These are phyloP conservation scores for Plemyria rubiginata DNA, from an alignment of 2,888 invertebrate species.

Conservation along the genomic window DNA sequence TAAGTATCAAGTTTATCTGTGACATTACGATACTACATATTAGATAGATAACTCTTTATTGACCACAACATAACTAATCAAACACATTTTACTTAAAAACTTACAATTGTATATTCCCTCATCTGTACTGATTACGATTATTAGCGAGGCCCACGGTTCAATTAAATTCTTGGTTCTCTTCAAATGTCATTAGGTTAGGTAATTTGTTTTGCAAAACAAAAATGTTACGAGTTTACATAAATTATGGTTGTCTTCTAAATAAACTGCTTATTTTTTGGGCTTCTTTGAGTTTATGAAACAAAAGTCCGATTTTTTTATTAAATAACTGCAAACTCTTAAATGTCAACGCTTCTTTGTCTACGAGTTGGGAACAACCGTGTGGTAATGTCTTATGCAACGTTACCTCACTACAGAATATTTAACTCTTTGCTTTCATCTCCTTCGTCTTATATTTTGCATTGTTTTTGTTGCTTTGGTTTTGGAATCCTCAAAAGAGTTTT, in stretches of 20 bases:
- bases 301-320: conserved; percentile 11
- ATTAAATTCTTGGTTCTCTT: not conserved
- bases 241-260: not conserved
- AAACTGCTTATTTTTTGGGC: conserved; percentile 10
- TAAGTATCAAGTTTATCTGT: no score
- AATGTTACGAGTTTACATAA: conserved; percentile 1
- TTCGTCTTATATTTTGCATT: conserved; percentile 11
- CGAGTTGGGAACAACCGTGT: conserved; percentile 5
- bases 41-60: no score
- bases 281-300: conserved; percentile 16
- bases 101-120: no score
- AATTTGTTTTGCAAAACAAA: not conserved
- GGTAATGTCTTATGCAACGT: conserved; percentile 18
- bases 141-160: no score
- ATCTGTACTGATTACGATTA: no score
- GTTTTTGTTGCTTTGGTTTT: conserved; percentile 14
- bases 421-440: not conserved
- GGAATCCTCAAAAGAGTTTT: not conserved
- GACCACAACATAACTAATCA: no score
- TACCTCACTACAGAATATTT: conserved; percentile 4
- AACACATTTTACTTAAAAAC: no score
- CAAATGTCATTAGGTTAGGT: no score
- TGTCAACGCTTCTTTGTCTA: conserved; percentile 4
- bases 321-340: conserved; percentile 19
- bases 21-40: no score